Evolutionary conservation across 2,888 invertebrate genomes (phyloP), one percentile per base, ranked within the genome.

Genomic region (Apoderus coryli): DNA sequence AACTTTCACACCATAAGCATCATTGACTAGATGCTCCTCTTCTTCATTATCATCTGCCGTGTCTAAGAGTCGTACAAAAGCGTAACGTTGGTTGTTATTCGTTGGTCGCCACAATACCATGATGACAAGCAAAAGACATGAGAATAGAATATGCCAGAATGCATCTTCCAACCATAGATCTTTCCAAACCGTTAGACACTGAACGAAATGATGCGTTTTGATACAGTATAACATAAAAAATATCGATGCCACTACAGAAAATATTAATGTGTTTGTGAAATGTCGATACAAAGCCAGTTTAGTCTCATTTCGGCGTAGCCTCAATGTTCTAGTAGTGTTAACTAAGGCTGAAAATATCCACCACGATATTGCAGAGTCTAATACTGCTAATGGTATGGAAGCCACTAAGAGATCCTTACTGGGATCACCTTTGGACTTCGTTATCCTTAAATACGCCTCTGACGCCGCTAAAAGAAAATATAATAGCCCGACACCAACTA

Each of bases 81-180:
- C 92, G 59, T 77, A 86, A 47, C 89, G 70, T 60, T 92, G 92
- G 61, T 92, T 93, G 60, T 93, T 93, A 54, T 85, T 86, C 10
- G 89, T 88, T 4, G 93, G 93, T 42, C 93, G 67, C 92, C 92
- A 93, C 38, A 93, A 67, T 38, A 93, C 71, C 85, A 93, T 92
- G 44, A 95, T 93, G 16, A 85, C 85, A 19, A 84, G 60, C 13
- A 95, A 65, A 32, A 95, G 72, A 41, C 80, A 67, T 10, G 84
- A 86, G 60, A 95, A 93, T 33, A 92, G 64, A 16, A 92, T 69
- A 59, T 90, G 92, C 93, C 93, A 93, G 58, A 85, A 93, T 3
- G 88, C 92, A 41, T 88, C 85, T 54, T 93, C 90, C 47, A 93
- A 61, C 93, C 93, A 95, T 41, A 88, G 67, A 49, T 84, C 78